Evolutionary conservation across 2,888 invertebrate genomes (phyloP).

Genomic region (Drosophila macrothrix): DNA sequence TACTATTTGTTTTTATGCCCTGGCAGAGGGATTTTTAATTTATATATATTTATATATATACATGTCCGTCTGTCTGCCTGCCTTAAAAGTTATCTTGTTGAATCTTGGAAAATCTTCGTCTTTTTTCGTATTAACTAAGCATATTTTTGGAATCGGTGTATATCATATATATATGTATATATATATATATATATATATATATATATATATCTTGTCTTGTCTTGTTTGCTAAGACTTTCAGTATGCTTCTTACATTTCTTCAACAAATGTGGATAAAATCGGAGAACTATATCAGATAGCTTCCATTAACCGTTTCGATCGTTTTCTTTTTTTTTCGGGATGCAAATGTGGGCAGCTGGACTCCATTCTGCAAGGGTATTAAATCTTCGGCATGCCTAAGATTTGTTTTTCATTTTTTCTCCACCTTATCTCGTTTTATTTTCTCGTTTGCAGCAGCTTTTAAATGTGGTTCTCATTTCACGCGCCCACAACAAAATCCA

Average conservation of each 20-base stretch:
- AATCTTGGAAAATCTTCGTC: not conserved
- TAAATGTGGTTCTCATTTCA: conserved; percentile 38
- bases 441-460: conserved; percentile 45
- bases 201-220: too few relatives aligned
- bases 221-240: not conserved
- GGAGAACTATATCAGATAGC: not conserved
- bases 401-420: not conserved
- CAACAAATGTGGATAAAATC: not conserved
- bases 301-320: too few relatives aligned
- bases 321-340: not conserved
- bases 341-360: not conserved
- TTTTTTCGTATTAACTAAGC: not conserved
- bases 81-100: not conserved
- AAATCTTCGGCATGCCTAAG: not conserved
- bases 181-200: too few relatives aligned
- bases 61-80: not conserved
- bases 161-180: too few relatives aligned
- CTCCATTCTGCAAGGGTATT: not conserved
- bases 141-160: not conserved
- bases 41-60: not conserved
- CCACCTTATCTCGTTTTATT: conserved; percentile 1
- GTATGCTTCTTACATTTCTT: not conserved
- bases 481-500: conserved; percentile 24
- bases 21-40: too few relatives aligned
- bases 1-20: not conserved